phyloP scores from a whole-genome alignment of 2,888 invertebrate genomes.

The Drosophila koepferae region DNA sequence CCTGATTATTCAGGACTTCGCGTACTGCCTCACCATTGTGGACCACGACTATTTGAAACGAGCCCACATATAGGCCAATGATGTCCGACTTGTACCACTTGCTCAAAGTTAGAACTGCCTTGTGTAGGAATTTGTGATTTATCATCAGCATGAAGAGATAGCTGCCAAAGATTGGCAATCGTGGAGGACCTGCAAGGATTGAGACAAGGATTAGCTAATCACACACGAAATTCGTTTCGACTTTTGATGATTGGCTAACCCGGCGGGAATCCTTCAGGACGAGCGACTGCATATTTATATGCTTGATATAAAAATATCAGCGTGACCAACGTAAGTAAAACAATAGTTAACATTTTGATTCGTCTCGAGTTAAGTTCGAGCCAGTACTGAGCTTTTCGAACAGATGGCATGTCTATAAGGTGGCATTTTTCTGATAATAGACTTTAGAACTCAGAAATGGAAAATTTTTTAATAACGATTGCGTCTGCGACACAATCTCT shows the following conservation, averaged over 20 bases:
- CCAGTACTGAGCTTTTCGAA: constrained; percentile 38
- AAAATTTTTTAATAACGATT: constrained; percentile 4
- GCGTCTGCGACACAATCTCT: constrained; percentile 10
- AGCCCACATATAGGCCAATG: constrained; percentile 87
- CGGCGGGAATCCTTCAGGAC: constrained; percentile 87
- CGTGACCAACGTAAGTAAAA: constrained; percentile 82
- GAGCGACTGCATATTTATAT: constrained; percentile 84
- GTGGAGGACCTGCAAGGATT: constrained; percentile 86
- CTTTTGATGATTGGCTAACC: constrained; percentile 83
- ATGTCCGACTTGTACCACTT: constrained; percentile 87
- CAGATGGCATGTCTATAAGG: constrained; percentile 9
- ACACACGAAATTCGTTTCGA: neutral
- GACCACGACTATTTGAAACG: constrained; percentile 86
- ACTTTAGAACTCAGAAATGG: constrained; percentile 8
- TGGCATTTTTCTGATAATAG: constrained; percentile 16
- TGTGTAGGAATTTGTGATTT: constrained; percentile 86
- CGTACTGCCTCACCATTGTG: constrained; percentile 87
- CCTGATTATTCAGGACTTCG: constrained; percentile 87
- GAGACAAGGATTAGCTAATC: constrained; percentile 2
- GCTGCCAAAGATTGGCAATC: constrained; percentile 88
- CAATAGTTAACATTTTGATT: constrained; percentile 78
- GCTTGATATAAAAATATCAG: constrained; percentile 83
- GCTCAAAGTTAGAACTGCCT: constrained; percentile 86
- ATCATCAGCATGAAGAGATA: constrained; percentile 87
- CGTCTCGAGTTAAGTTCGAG: constrained; percentile 22